phyloP scores from a whole-genome alignment of 2,113 vertebrate species.

The Seriola rivoliana region DNA sequence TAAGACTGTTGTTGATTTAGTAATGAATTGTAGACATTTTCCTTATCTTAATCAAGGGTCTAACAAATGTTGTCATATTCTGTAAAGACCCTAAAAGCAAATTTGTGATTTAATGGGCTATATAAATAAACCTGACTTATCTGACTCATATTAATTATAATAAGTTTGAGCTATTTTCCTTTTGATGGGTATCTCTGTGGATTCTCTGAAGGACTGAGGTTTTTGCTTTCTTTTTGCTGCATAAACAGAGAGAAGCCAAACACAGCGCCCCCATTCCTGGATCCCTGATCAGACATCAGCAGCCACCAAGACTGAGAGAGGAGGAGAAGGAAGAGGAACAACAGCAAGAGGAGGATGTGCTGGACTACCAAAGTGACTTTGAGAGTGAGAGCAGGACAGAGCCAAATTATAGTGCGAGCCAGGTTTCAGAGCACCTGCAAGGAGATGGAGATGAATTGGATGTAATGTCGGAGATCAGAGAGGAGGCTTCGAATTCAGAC shows the following conservation, averaged over 20 bases:
- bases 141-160: background rate
- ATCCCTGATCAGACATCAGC: background rate
- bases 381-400: constrained; percentile 76
- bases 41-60: too few species aligned
- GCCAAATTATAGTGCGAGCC: constrained; percentile 53
- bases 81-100: too few species aligned
- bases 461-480: constrained; percentile 27
- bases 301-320: background rate
- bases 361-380: constrained; percentile 82
- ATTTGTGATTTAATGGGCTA: too few species aligned
- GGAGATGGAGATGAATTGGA: constrained; percentile 35
- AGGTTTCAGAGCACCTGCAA: constrained; percentile 84
- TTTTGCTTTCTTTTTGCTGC: background rate
- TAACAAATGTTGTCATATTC: too few species aligned
- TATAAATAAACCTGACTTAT: too few species aligned
- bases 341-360: background rate
- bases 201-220: constrained; percentile 2
- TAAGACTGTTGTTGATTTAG: background rate
- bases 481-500: background rate
- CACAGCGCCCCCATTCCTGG: background rate
- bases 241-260: constrained; percentile 35
- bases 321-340: background rate
- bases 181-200: background rate
- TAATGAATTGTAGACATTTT: background rate
- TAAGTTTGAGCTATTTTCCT: background rate